Evolutionary conservation across 2,888 invertebrate genomes (phyloP).

Genomic region (Epinotia nisella): DNA sequence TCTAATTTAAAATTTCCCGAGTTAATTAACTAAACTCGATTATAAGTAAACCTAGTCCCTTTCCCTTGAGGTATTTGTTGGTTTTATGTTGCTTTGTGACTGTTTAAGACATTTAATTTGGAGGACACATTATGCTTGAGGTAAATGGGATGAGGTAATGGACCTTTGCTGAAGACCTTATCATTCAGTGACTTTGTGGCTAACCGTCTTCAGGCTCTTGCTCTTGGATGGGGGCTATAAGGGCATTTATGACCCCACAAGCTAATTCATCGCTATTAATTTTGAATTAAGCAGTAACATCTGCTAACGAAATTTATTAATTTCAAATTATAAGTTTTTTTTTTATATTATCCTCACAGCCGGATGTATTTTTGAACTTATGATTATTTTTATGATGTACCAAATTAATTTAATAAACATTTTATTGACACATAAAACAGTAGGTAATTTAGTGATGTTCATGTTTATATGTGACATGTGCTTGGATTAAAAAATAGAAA

Average conservation of each 20-base stretch:
- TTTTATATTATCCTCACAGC: no score
- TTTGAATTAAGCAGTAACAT: no score
- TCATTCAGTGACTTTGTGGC: neutral
- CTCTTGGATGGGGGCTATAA: neutral
- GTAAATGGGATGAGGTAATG: constrained; percentile 1
- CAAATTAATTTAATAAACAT: no score
- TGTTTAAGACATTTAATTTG: constrained; percentile 1
- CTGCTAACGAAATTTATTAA: no score
- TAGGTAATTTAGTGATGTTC: no score
- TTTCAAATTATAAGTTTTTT: no score
- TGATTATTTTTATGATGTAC: no score
- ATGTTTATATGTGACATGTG: no score
- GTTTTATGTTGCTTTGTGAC: constrained; percentile 11
- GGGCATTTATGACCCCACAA: neutral
- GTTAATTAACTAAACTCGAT: constrained; percentile 36
- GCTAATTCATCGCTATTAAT: neutral
- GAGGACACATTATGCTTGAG: neutral
- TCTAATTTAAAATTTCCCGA: constrained; percentile 24
- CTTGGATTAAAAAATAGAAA: no score
- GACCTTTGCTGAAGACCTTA: neutral
- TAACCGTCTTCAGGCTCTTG: neutral
- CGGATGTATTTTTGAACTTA: no score
- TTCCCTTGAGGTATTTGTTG: constrained; percentile 19
- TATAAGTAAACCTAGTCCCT: constrained; percentile 28
- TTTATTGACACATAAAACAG: no score